Base-by-base conservation (phyloP, 2,113 vertebrate species). In the Oxygymnocypris stewartii region DNA sequence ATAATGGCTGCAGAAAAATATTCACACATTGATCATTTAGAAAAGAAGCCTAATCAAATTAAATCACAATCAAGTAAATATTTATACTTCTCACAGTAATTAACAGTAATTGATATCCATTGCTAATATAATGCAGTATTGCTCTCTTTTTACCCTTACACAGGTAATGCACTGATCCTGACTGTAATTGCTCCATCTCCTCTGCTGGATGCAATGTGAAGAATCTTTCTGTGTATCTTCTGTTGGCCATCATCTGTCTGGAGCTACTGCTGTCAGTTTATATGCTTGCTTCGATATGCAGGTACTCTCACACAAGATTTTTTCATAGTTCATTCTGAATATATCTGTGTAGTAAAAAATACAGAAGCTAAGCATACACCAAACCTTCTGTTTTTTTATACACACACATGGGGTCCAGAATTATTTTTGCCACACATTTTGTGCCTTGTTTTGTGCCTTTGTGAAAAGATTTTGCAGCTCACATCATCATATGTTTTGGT, bases 141-240 rank as follows among this genome's bases (percentile, higher is more conserved):
- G 12, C 3, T 77, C 9, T 85, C 0, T 90, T 3, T 4, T 91
- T 7, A 61, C 10, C 75, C 20, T 80, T 84, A 12, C 83, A 31
- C 88, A 99, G 98, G 98, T 84, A 98, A 95, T 81, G 89, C 93
- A 3, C 84, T 92, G 0, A 86, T 98, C 16, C 91, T 99, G 79
- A 84, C 96, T 35, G 81, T 97, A 25, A 69, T 96, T 86, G 93
- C 96, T 7, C 65, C 67, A 4, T 35, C 78, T 6, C 8, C 87
- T 13, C 2, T 87, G 74, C 42, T 90, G 83, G 82, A 90, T n/a
- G 25, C 42, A 44, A 14, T 7, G 84, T 25, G 49, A 85, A 90
- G 84, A 91, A 88, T 63, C 73, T 96, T 7, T 94, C 93, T 47
- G 91, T 93, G 0, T 95, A 94, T 91, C 79, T 97, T 84, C 90